Evolutionary conservation across 2,888 invertebrate genomes (phyloP), one percentile per base, ranked within the genome.

Genomic region (Stenchaetothrips biformis): DNA sequence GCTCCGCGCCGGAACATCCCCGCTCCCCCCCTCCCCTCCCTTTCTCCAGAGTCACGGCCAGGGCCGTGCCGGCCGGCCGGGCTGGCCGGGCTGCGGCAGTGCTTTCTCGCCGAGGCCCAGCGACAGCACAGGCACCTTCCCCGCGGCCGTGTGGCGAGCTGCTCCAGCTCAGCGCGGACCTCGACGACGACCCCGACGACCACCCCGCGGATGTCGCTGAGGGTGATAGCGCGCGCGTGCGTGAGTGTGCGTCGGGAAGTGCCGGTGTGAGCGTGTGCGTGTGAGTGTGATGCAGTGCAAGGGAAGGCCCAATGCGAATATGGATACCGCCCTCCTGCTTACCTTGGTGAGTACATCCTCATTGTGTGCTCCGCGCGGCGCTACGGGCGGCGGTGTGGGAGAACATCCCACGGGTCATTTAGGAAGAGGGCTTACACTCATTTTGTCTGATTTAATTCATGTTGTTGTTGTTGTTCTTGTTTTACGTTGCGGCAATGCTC

Each of bases 301-400:
- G 53, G 13, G 53, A 53, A 16, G 9, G 53, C 53, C 25, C 67
- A 25, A 74, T 74, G 67, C 21, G 25, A 74, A 74, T 25, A 74
- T 74, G 67, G 67, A 74, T 74, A 74, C 8, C 11, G 25, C 25
- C 11, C 25, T 21, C 11, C 25, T 21, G 21, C 25, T 74, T 11
- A 25, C 67, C 11, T 74, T 74, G 67, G 67, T 74, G 67, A 74
- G 67, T 74, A 67, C 67, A 59, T 16, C 59, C 6, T 18, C 59
- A 18, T 9, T 59, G 59, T 18, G 59, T 53, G 49, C 49, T 13
- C 6, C 9, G 37, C 37, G 37, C 37, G 37, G 37, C 37, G 37
- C n/a, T n/a, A n/a, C n/a, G n/a, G n/a, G n/a, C n/a, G 37, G 37
- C 37, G 37, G 37, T 4, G 37, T 37, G 37, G 37, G 37, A 37